Percentiles rank a stretch among this genome's conserved stretches.
Evolutionary conservation across 2,888 invertebrate genomes (phyloP).

Genomic region (Drosophila nr. medialis): DNA sequence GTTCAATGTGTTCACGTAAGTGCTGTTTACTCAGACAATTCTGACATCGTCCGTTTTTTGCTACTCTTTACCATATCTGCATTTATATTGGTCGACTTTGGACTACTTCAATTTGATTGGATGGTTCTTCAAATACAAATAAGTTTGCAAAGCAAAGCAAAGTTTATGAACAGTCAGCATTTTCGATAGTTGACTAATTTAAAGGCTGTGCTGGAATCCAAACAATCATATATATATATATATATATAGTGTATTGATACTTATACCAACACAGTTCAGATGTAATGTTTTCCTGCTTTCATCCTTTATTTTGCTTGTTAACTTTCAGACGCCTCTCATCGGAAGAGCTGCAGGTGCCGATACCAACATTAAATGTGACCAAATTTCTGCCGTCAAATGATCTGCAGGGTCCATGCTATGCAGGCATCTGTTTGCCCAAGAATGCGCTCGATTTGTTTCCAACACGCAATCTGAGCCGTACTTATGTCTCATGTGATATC

Average conservation of each 20-base stretch:
- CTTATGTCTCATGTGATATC: conserved; percentile 84
- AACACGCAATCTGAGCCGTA: conserved; percentile 79
- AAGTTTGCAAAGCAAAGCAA: too few relatives aligned
- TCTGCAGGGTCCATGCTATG: conserved; percentile 84
- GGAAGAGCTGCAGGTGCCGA: conserved; percentile 82
- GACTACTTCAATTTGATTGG: too few relatives aligned
- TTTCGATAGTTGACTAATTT: background rate
- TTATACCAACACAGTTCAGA: background rate
- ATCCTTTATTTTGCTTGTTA: background rate
- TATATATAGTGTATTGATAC: background rate
- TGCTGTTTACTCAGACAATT: background rate
- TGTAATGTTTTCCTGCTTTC: background rate
- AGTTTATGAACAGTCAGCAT: background rate
- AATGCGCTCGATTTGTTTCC: conserved; percentile 84
- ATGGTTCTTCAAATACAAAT: too few relatives aligned
- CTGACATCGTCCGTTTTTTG: too few relatives aligned
- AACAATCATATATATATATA: too few relatives aligned
- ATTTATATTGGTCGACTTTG: too few relatives aligned
- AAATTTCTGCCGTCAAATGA: conserved; percentile 83
- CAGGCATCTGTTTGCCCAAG: conserved; percentile 84
- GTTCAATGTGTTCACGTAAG: conserved; percentile 80
- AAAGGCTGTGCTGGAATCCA: too few relatives aligned
- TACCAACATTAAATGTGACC: conserved; percentile 81
- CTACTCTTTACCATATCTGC: background rate
- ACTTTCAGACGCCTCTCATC: conserved; percentile 70